phyloP scores from a whole-genome alignment of 2,797 vertebrate species.

The Coracias cyanogaster region DNA sequence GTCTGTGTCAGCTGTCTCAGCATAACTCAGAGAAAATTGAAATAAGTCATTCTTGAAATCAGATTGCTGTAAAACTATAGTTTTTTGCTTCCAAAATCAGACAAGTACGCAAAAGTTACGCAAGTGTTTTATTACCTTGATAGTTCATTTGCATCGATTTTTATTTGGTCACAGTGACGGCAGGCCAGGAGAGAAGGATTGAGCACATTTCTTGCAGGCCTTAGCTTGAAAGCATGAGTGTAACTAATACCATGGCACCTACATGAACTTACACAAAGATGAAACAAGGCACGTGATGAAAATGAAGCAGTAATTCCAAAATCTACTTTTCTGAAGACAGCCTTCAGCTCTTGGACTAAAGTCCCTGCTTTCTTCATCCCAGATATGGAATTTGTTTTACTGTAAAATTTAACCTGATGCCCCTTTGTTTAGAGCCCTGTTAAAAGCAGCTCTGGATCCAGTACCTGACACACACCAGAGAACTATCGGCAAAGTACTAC shows the following conservation, averaged over 20 bases:
- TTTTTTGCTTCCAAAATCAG: background rate
- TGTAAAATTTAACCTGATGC: background rate
- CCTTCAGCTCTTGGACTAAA: background rate
- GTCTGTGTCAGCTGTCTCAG: background rate
- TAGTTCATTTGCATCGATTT: background rate
- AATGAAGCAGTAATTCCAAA: background rate
- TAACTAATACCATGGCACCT: background rate
- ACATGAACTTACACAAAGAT: background rate
- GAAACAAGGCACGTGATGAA: background rate
- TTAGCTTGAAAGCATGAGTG: background rate
- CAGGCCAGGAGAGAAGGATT: background rate
- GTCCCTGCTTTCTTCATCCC: background rate
- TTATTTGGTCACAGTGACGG: background rate
- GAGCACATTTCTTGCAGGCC: background rate
- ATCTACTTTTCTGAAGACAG: background rate
- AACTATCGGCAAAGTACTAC: background rate
- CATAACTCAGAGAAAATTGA: background rate
- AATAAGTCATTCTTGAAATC: background rate
- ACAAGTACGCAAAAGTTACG: background rate
- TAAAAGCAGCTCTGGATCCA: background rate
- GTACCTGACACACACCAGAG: background rate
- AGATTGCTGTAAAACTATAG: background rate
- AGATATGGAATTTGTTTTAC: background rate
- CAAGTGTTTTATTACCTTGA: background rate
- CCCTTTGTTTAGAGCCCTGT: background rate